Conservation (phyloP, 2,797 vertebrate species). For the Liasis olivaceus region DNA sequence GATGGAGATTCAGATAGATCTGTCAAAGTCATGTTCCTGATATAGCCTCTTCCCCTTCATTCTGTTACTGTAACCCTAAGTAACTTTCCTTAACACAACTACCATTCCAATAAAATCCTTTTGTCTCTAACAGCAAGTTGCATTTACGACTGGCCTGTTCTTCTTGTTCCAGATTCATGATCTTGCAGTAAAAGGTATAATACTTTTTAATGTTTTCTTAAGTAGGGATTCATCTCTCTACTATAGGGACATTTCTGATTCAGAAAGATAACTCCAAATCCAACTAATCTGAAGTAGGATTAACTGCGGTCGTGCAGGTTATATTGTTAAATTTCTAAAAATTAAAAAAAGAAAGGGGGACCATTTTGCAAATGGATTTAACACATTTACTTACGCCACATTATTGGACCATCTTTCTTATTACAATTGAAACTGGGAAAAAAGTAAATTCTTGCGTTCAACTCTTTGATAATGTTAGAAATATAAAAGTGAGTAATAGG, state of each 20-base stretch:
- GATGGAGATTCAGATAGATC: not conserved
- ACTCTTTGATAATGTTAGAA: not conserved
- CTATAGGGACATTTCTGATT: not conserved
- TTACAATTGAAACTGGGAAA: not conserved
- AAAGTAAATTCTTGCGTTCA: not conserved
- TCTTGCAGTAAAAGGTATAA: not conserved
- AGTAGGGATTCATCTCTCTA: not conserved
- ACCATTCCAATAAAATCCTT: not conserved
- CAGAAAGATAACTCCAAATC: not conserved
- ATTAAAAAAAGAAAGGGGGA: not conserved
- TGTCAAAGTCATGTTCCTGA: not conserved
- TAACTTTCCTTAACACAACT: not conserved
- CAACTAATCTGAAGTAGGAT: not conserved
- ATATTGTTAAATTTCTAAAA: not conserved
- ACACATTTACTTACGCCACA: not conserved
- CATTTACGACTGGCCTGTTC: not conserved
- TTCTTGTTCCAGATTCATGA: not conserved
- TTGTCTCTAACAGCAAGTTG: not conserved
- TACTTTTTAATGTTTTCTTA: not conserved
- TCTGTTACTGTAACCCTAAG: not conserved
- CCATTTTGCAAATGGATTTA: not conserved
- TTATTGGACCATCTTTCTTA: not conserved
- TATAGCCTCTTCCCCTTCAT: not conserved
- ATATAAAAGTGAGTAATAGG: not conserved
- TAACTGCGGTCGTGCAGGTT: not conserved